phyloP scores from a whole-genome alignment of 37 sponge, comb jelly and placozoan species.

The Oopsacas minuta region DNA sequence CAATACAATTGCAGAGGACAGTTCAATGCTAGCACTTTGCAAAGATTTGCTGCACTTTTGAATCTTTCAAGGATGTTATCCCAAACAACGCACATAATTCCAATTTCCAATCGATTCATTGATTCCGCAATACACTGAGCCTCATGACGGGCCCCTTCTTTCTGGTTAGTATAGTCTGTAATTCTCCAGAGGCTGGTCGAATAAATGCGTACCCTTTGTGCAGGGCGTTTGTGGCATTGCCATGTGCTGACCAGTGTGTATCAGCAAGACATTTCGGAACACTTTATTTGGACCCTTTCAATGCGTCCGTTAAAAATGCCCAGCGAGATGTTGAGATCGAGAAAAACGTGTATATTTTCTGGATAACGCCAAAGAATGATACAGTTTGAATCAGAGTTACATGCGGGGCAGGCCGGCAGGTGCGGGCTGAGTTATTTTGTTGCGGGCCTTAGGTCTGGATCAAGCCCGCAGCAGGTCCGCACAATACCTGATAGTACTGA shows the following conservation, averaged over 20 bases:
- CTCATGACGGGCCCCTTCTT: conserved; percentile 13
- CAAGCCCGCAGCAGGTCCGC: background rate
- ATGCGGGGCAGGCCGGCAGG: no score
- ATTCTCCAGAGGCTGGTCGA: conserved; percentile 6
- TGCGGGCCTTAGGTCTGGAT: no score
- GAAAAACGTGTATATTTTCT: conserved; percentile 19
- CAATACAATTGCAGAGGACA: background rate
- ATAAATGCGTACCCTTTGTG: conserved; percentile 15
- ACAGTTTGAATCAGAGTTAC: conserved; percentile 7
- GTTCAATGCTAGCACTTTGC: conserved; percentile 15
- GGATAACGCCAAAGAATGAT: conserved; percentile 24
- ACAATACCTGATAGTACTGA: no score
- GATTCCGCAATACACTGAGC: conserved; percentile 7
- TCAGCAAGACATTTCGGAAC: conserved; percentile 20
- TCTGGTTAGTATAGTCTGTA: conserved; percentile 13
- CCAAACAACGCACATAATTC: conserved; percentile 17
- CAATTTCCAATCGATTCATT: conserved; percentile 5
- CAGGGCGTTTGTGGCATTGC: conserved; percentile 23
- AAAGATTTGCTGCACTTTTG: background rate
- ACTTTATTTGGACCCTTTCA: background rate
- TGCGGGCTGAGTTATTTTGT: no score
- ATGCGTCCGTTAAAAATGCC: background rate
- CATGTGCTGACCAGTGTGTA: conserved; percentile 21
- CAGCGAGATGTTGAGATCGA: conserved; percentile 20
- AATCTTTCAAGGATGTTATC: conserved; percentile 21